phyloP scores from a whole-genome alignment of 2,888 invertebrate genomes.

The Stenurella melanura region DNA sequence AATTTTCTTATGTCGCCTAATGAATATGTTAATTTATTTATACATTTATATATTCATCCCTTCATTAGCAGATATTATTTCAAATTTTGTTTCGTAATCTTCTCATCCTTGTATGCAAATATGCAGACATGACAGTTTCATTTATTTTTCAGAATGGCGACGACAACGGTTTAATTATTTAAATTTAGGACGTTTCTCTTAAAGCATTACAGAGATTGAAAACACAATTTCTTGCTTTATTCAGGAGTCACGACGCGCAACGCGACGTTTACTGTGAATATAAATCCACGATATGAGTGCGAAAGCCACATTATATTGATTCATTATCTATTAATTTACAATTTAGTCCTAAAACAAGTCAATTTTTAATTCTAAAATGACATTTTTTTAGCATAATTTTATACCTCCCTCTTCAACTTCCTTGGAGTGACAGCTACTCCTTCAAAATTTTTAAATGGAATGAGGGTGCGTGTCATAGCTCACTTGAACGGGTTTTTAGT shows the following conservation, averaged over 20 bases:
- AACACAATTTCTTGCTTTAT: slow-evolving; percentile 17
- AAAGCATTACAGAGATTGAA: neutral
- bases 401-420: too few species aligned
- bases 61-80: slow-evolving; percentile 20
- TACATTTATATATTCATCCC: slow-evolving; percentile 24
- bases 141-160: slow-evolving; percentile 14
- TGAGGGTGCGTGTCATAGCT: too few species aligned
- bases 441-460: too few species aligned
- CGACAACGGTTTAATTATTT: slow-evolving; percentile 28
- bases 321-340: too few species aligned
- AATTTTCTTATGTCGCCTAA: slow-evolving; percentile 5
- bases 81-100: slow-evolving; percentile 10
- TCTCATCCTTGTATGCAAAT: neutral
- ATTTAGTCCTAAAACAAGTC: too few species aligned
- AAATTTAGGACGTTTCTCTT: slow-evolving; percentile 21
- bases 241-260: neutral
- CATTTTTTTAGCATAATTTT: too few species aligned
- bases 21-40: slow-evolving; percentile 29
- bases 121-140: slow-evolving; percentile 12
- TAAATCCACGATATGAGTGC: too few species aligned
- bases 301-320: too few species aligned
- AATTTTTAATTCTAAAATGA: too few species aligned
- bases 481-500: too few species aligned
- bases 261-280: too few species aligned
- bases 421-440: too few species aligned